Evolutionary conservation across 2,797 vertebrate genomes (phyloP), one percentile per base, ranked within the genome.

Genomic region (Hapalemur alaotrensis): DNA sequence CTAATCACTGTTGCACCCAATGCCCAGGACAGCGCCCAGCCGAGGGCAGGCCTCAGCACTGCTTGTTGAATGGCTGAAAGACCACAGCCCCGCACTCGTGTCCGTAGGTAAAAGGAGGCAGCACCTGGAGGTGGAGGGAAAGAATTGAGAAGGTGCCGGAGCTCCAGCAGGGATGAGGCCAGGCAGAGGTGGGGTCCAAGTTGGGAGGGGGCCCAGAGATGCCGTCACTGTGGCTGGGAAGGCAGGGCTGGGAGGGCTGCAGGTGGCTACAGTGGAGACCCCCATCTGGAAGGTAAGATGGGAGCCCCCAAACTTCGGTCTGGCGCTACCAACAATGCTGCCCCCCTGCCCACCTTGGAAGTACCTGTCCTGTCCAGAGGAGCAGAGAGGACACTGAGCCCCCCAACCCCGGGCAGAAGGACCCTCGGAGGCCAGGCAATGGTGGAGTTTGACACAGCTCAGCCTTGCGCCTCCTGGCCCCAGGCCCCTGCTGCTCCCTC

Each of bases 321-420:
- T 52, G 48, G 86, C 2, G 23, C 14, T 41, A 7, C 32, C 7
- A 12, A 4, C 72, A 41, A 10, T 4, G 32, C 28, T 15, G 17
- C 52, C 7, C 22, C 14, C 3, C 0, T 0, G 2, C 25, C 48
- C 25, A 1, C 32, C 17, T 22, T 12, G 13, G 69, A 28, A 10
- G 2, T 28, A 35, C 32, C 3, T 2, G 2, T 23, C 54, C 20
- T 63, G 6, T 69, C 43, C 75, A 14, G 30, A 28, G 5, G 1
- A n/a, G 41, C n/a, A 1, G 12, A 8, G 80, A 10, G 41, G 54
- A 30, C 30, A 1, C 13, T 0, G 23, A 61, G 25, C 2, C 7
- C 23, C 38, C 35, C 7, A 20, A 3, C 1, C 30, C 7, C 22
- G 14, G 50, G 20, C 41, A 43, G 52, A 17, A 57, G 12, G 46